Conservation (phyloP, 2,797 vertebrate genomes). For the Gastrophryne carolinensis region DNA sequence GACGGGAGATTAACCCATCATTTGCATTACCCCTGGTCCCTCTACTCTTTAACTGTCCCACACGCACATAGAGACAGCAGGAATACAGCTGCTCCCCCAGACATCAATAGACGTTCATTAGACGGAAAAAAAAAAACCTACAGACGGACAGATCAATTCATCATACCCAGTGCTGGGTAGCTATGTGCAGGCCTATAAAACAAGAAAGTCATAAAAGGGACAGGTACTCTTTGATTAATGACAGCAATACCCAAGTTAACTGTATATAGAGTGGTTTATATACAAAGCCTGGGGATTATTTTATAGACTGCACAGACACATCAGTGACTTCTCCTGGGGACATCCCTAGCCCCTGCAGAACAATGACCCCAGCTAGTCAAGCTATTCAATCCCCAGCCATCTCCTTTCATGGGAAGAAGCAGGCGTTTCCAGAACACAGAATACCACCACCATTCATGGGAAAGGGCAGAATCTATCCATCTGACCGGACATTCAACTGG, state of each 20-base stretch:
- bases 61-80: slow-evolving; percentile 46
- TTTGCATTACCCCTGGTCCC: slow-evolving; percentile 42
- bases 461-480: slow-evolving; percentile 32
- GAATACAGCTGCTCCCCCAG: slow-evolving; percentile 58
- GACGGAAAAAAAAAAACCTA: not conserved
- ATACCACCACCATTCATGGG: slow-evolving; percentile 33
- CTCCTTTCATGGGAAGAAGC: slow-evolving; percentile 28
- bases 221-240: not conserved
- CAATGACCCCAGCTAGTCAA: slow-evolving; percentile 12
- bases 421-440: slow-evolving; percentile 9
- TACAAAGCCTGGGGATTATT: not conserved
- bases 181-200: not conserved
- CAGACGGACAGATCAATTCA: not conserved
- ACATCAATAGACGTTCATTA: not conserved
- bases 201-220: not conserved
- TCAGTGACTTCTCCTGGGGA: slow-evolving; percentile 21
- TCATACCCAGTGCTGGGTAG: not conserved
- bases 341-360: slow-evolving; percentile 19
- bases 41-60: slow-evolving; percentile 38
- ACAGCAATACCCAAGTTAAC: not conserved
- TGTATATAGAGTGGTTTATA: not conserved
- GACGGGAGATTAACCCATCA: slow-evolving; percentile 56
- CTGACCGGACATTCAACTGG: slow-evolving; percentile 24
- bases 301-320: slow-evolving; percentile 21
- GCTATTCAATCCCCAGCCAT: slow-evolving; percentile 28